These are phyloP conservation scores for Tethya wilhelma DNA, from an alignment of 37 sponge, comb jelly and placozoan species.

Conservation along the genomic window DNA sequence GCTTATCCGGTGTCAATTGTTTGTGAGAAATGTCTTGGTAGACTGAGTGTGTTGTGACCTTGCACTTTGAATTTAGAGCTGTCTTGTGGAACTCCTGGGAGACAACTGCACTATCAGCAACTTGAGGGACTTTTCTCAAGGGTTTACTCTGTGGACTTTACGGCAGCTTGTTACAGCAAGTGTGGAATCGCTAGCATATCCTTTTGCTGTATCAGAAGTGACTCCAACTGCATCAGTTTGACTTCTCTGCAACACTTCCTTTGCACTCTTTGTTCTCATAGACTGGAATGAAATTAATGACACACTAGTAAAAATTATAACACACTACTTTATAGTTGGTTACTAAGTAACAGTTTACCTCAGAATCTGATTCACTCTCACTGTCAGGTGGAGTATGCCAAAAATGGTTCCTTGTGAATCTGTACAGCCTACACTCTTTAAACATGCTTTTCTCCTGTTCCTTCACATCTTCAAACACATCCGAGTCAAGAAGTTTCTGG, in stretches of 20 bases:
- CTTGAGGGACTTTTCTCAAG: no score
- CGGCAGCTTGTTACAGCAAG: neutral
- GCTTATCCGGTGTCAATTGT: no score
- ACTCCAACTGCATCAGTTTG: no score
- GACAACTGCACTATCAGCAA: no score
- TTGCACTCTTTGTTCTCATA: constrained; percentile 21
- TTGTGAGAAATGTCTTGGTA: no score
- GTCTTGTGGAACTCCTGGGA: no score
- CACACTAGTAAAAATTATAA: neutral
- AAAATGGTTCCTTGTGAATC: constrained; percentile 33
- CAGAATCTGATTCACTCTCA: neutral
- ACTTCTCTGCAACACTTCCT: no score
- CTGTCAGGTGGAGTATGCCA: no score
- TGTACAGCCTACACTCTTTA: constrained; percentile 33
- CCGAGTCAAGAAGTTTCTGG: constrained; percentile 22
- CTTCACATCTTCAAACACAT: constrained; percentile 38
- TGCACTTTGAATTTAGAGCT: no score
- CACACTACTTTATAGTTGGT: no score
- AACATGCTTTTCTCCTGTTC: constrained; percentile 30
- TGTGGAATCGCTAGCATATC: constrained; percentile 21
- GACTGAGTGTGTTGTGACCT: no score
- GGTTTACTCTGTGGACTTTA: neutral
- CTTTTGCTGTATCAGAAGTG: neutral
- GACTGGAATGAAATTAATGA: neutral
- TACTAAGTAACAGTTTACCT: no score